Evolutionary conservation across 2,888 invertebrate genomes (phyloP).

Genomic region (Lasioglossum morio): DNA sequence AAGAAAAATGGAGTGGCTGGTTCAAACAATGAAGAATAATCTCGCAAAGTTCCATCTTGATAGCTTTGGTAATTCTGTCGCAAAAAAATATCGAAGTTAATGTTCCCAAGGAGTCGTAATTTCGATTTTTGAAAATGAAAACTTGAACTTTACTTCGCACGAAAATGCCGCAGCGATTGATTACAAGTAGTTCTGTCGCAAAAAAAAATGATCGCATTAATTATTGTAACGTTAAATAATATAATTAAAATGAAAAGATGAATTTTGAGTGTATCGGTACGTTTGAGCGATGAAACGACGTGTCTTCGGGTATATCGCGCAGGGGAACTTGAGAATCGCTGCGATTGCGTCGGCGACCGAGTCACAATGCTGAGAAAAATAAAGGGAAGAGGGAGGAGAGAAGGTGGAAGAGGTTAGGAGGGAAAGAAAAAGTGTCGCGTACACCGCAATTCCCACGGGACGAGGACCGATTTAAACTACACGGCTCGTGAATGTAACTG

Average conservation of each 20-base stretch:
- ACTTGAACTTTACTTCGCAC: too few species aligned
- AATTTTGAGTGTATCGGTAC: background rate
- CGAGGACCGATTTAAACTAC: slow-evolving; percentile 60
- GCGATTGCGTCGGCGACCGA: slow-evolving; percentile 58
- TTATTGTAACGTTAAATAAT: background rate
- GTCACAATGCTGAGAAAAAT: slow-evolving; percentile 66
- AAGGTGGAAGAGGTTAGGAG: slow-evolving; percentile 53
- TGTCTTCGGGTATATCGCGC: background rate
- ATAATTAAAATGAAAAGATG: background rate
- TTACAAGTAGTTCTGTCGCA: too few species aligned
- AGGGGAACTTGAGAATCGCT: slow-evolving; percentile 61
- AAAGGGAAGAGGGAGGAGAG: slow-evolving; percentile 49
- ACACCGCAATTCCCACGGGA: slow-evolving; percentile 67
- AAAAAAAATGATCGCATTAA: background rate
- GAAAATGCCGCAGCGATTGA: too few species aligned
- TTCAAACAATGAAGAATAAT: too few species aligned
- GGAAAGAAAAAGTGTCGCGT: slow-evolving; percentile 68
- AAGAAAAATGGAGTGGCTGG: too few species aligned
- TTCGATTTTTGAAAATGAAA: too few species aligned
- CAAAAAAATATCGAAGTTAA: too few species aligned
- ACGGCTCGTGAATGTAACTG: slow-evolving; percentile 58
- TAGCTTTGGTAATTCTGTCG: too few species aligned
- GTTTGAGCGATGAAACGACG: background rate
- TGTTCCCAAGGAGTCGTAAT: too few species aligned
- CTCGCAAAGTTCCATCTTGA: too few species aligned